phyloP scores from a whole-genome alignment of 2,113 vertebrate species.

The Struthio camelus region DNA sequence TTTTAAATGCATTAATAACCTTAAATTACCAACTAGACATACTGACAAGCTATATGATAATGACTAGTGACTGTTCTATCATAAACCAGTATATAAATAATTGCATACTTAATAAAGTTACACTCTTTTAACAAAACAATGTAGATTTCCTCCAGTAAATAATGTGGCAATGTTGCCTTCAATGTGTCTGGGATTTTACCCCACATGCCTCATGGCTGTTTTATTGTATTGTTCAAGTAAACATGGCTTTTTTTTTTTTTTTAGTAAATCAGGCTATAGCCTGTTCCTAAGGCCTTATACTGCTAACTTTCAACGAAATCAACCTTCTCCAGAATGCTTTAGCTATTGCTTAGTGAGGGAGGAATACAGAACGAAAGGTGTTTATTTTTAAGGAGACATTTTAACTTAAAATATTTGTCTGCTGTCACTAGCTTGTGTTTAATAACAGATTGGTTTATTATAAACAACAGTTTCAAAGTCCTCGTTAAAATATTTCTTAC shows the following conservation, averaged over 20 bases:
- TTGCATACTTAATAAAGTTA: not conserved
- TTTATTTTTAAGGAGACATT: not conserved
- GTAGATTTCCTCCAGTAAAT: not conserved
- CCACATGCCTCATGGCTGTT: not conserved
- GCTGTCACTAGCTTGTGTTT: not conserved
- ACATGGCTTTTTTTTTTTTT: not conserved
- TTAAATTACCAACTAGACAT: not conserved
- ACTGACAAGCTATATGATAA: not conserved
- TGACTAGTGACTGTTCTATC: not conserved
- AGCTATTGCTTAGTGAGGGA: not conserved
- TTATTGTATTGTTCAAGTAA: not conserved
- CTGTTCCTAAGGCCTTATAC: not conserved
- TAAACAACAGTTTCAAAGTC: not conserved
- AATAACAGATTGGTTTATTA: not conserved
- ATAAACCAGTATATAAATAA: not conserved
- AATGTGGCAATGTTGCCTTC: not conserved
- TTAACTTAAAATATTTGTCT: not conserved
- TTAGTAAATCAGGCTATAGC: not conserved
- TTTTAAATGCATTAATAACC: not conserved
- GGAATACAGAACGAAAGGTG: not conserved
- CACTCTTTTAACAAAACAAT: not conserved
- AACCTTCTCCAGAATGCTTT: not conserved
- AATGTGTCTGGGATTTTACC: not conserved
- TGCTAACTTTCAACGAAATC: not conserved
- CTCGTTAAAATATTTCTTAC: not conserved